A percentile compares a stretch with the other conserved stretches of the same genome.
Conservation (phyloP, 2,888 invertebrate species). For the Latrodectus hesperus region DNA sequence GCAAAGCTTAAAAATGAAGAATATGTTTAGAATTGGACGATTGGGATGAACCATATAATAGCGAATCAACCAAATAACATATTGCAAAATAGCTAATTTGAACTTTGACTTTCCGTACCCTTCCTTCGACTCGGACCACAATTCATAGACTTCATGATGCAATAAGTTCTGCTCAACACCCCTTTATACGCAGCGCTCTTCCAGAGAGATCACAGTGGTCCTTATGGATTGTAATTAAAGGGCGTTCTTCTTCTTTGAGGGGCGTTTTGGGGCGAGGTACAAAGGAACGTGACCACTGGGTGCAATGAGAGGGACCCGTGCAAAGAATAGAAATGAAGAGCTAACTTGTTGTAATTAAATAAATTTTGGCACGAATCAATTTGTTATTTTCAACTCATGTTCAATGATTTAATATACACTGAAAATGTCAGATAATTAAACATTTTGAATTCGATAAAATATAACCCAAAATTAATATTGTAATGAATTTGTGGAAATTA, state of each 20-base stretch:
- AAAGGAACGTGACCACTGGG: constrained; percentile 37
- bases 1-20: too few species aligned
- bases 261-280: constrained; percentile 44
- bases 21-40: too few species aligned
- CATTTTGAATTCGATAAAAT: too few species aligned
- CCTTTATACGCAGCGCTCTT: constrained; percentile 6
- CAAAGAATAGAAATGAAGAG: constrained; percentile 35
- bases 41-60: too few species aligned
- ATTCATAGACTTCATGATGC: not conserved
- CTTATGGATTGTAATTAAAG: constrained; percentile 47
- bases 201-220: constrained; percentile 8
- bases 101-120: too few species aligned
- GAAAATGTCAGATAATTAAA: too few species aligned
- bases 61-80: too few species aligned
- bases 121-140: too few species aligned
- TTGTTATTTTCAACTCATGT: not conserved
- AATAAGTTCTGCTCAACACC: constrained; percentile 30
- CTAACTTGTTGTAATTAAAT: constrained; percentile 47
- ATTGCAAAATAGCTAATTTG: too few species aligned
- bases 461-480: too few species aligned
- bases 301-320: constrained; percentile 34
- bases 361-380: constrained; percentile 1
- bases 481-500: too few species aligned
- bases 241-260: constrained; percentile 45
- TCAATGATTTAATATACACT: too few species aligned